These are phyloP conservation scores for Desoria tigrina DNA, from an alignment of 2,888 invertebrate species.

Conservation along the genomic window DNA sequence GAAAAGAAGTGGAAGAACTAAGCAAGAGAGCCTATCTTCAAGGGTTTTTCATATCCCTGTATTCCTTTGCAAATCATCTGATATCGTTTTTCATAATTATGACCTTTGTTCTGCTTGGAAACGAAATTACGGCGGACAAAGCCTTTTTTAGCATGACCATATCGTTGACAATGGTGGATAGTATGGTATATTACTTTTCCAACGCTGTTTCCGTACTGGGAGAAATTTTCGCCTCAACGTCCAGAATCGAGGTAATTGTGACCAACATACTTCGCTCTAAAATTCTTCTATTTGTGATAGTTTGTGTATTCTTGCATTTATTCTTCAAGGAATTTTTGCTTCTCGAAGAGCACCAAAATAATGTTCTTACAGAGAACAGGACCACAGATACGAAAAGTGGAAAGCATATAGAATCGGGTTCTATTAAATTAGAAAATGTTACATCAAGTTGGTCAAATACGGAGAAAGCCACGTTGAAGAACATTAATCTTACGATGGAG, in stretches of 20 bases:
- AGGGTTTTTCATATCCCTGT: constrained; percentile 68
- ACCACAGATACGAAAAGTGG: too few relatives aligned
- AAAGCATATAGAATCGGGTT: too few relatives aligned
- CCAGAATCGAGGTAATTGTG: constrained; percentile 33
- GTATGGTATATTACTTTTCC: constrained; percentile 35
- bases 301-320: too few relatives aligned
- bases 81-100: constrained; percentile 39
- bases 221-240: constrained; percentile 26
- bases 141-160: constrained; percentile 57
- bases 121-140: constrained; percentile 64
- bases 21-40: constrained; percentile 66
- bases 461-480: not conserved
- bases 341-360: constrained; percentile 34
- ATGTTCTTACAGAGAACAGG: too few relatives aligned
- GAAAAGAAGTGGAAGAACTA: constrained; percentile 69
- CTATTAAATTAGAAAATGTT: constrained; percentile 13
- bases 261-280: too few relatives aligned
- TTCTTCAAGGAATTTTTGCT: constrained; percentile 31
- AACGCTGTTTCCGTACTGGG: constrained; percentile 32
- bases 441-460: not conserved
- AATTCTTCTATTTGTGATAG: too few relatives aligned
- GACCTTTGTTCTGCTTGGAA: constrained; percentile 42
- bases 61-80: constrained; percentile 54
- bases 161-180: constrained; percentile 29
- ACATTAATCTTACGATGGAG: constrained; percentile 29